Evolutionary conservation across 2,113 vertebrate species (phyloP), one percentile per base, ranked within the genome.

Genomic region (Sterrhoptilus dennistouni): DNA sequence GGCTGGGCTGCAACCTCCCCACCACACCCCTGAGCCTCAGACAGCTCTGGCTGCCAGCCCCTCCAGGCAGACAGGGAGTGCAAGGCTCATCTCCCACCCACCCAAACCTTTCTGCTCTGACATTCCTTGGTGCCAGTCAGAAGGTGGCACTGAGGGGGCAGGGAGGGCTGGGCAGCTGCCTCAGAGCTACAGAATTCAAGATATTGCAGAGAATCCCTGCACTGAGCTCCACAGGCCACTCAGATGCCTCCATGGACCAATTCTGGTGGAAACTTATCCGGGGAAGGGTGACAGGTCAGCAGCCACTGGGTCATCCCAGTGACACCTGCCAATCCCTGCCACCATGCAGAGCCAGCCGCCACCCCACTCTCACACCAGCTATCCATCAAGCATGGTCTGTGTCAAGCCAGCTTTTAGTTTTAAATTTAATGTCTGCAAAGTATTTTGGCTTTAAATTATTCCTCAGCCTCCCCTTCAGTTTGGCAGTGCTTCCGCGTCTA

Each of bases 401-500:
- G 40, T n/a, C 89, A 72, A 35, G 50, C 36, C 42, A 54, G 71
- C 19, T 82, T 90, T 89, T 54, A 28, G 35, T 85, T 70, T 77
- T 54, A 72, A 85, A 86, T 84, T 23, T 74, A 70, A 80, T 3
- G 90, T 14, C 92, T 75, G 71, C 57, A 29, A 83, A 96, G 85
- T 40, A 61, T 96, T 87, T 61, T 87, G 85, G 82, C 87, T 97
- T 97, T 97, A 92, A 97, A 97, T 97, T 96, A 95, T 97, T 96
- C 89, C 7, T 5, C 79, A 87, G 91, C 44, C 89, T 97, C 95
- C 61, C 95, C 38, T 38, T 82, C 56, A 14, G 95, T 92, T 97
- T 93, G 45, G 91, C 90, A 33, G 87, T 16, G 38, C 94, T 94
- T 92, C 82, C 87, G 65, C 7, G 84, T 96, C 95, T 95, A 90